Evolutionary conservation across 2,797 vertebrate species (phyloP), one percentile per base, ranked within the genome.

Genomic region (Acrocephalus scirpaceus): DNA sequence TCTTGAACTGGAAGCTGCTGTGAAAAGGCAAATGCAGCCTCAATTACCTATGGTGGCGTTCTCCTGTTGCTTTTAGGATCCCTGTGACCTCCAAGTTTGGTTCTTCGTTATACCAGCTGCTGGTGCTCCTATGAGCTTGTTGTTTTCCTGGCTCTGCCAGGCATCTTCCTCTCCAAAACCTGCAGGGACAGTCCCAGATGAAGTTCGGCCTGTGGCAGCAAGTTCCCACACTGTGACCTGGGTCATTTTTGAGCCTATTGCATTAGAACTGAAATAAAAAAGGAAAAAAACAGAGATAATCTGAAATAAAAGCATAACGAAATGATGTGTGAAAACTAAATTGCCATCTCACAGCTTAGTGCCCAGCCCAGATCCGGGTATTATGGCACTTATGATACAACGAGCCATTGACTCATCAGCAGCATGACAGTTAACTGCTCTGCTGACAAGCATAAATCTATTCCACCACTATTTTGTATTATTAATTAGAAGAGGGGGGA

Each of bases 341-440:
- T 96, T 80, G 65, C 92, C 91, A 11, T 50, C 85, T 92, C 92
- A 88, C 80, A 92, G 84, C 85, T 95, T 95, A 96, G 82, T 92
- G 91, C 86, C 94, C 93, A 84, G 94, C 90, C 95, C 94, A 91
- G 92, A 91, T 53, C 94, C 57, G 86, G 88, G 66, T 81, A 44
- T 92, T 93, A 92, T 72, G 92, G 97, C 95, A 90, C 72, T 96
- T 97, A 93, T 9, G 88, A 86, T 89, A 91, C 93, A 97, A 97
- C 94, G 97, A 97, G 95, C 91, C 96, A 96, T 97, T 97, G 96
- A 95, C 86, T 97, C 94, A 97, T 95, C 95, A 94, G 95, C 71
- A 88, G 86, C 90, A 79, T 76, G 93, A 91, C 92, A 94, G 84
- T 38, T 96, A 96, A 97, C 93, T 79, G 87, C 96, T 95, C 92